Evolutionary conservation across 2,113 vertebrate genomes (phyloP).

Genomic region (Ptychochromis oligacanthus): DNA sequence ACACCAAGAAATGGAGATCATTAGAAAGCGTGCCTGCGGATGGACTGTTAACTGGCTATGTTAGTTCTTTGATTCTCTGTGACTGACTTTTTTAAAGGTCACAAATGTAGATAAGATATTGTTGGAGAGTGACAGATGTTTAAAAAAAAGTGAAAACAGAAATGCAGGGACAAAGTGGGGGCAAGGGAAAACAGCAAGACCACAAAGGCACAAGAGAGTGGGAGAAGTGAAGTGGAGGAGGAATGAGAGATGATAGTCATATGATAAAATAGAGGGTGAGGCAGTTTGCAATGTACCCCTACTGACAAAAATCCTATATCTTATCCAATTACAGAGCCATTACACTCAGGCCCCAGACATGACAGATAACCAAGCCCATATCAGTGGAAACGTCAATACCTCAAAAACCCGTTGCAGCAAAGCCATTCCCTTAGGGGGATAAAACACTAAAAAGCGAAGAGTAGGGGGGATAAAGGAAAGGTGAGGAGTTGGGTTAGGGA

Average conservation of each 20-base stretch:
- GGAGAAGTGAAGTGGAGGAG: constrained; percentile 8
- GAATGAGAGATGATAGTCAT: constrained; percentile 49
- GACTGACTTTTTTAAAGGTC: constrained; percentile 44
- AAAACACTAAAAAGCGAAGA: constrained; percentile 44
- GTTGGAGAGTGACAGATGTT: constrained; percentile 17
- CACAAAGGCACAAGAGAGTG: neutral
- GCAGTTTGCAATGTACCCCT: constrained; percentile 29
- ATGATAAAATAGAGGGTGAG: constrained; percentile 61
- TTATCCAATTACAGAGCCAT: constrained; percentile 79
- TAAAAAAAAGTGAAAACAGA: neutral
- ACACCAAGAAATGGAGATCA: neutral
- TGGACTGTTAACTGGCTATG: constrained; percentile 29
- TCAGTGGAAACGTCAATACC: constrained; percentile 76
- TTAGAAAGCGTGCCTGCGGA: constrained; percentile 33
- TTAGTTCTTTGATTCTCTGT: constrained; percentile 44
- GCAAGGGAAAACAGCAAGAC: neutral
- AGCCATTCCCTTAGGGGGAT: constrained; percentile 48
- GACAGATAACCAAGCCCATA: constrained; percentile 73
- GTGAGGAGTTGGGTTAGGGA: constrained; percentile 10
- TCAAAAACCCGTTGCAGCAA: constrained; percentile 68
- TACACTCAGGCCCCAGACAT: constrained; percentile 64
- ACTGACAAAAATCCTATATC: constrained; percentile 70
- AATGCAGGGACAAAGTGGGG: neutral
- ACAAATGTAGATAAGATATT: constrained; percentile 50
- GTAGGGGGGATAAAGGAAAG: neutral